These are phyloP conservation scores for Cathartes aura DNA, from an alignment of 2,113 vertebrate genomes.

Conservation along the genomic window DNA sequence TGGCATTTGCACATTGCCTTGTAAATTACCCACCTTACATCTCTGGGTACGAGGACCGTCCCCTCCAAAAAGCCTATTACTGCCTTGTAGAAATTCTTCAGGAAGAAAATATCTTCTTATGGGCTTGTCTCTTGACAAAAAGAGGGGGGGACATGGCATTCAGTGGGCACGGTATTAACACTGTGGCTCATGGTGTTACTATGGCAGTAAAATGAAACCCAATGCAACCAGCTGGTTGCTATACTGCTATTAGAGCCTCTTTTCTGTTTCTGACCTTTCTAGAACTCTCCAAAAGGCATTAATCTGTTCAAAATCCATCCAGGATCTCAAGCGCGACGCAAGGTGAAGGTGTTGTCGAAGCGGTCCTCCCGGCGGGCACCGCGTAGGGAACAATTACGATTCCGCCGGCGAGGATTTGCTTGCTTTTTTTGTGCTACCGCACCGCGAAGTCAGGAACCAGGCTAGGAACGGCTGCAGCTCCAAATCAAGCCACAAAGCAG, in stretches of 20 bases:
- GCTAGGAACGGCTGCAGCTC: not conserved
- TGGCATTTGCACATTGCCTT: slow-evolving; percentile 71
- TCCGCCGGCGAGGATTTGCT: fast-evolving
- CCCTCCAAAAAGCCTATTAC: slow-evolving; percentile 43
- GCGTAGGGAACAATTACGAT: fast-evolving
- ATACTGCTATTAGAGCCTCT: not conserved
- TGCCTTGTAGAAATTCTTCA: not conserved
- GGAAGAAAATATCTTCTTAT: not conserved
- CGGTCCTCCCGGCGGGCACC: fast-evolving
- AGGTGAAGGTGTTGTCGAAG: not conserved
- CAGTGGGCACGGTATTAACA: not conserved
- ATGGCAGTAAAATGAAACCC: slow-evolving; percentile 33
- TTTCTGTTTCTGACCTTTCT: slow-evolving; percentile 17
- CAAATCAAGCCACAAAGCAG: slow-evolving; percentile 47
- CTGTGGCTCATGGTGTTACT: slow-evolving; percentile 34
- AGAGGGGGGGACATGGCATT: not conserved
- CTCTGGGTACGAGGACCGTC: not conserved
- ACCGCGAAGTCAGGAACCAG: not conserved
- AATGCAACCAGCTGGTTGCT: slow-evolving; percentile 29
- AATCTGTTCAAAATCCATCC: not conserved
- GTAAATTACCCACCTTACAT: slow-evolving; percentile 69
- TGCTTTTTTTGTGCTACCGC: not conserved
- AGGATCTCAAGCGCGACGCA: not conserved
- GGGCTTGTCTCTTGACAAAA: not conserved
- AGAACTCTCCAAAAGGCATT: not conserved